Evolutionary conservation across 2,888 invertebrate genomes (phyloP), one percentile per base, ranked within the genome.

Genomic region (Platycheirus albimanus): DNA sequence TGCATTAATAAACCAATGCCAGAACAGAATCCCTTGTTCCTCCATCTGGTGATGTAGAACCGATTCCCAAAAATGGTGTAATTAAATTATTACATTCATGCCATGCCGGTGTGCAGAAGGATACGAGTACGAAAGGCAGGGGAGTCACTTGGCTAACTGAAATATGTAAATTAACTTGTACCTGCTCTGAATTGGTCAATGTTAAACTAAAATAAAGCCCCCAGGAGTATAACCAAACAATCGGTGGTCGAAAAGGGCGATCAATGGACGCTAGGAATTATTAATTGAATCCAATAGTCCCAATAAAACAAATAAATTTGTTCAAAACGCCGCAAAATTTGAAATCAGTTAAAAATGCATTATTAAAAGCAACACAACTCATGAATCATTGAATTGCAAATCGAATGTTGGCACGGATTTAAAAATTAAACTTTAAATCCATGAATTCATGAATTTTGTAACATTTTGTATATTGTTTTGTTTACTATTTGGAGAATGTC

Each of bases 161-260:
- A 75, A 75, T 67, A 75, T 75, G 67, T 30, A 51, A 67, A 75
- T 67, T 51, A n/a, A 67, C 67, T 67, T 75, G 45, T 63, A n/a
- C n/a, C n/a, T n/a, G n/a, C n/a, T n/a, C n/a, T n/a, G n/a, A n/a
- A n/a, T n/a, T n/a, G n/a, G n/a, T n/a, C n/a, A n/a, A n/a, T n/a
- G n/a, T n/a, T n/a, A n/a, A n/a, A n/a, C n/a, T n/a, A n/a, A n/a
- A n/a, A n/a, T n/a, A n/a, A n/a, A n/a, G n/a, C n/a, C n/a, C n/a
- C n/a, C n/a, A n/a, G n/a, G n/a, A n/a, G n/a, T n/a, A n/a, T n/a
- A n/a, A n/a, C n/a, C n/a, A n/a, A n/a, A n/a, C n/a, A n/a, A n/a
- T n/a, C n/a, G n/a, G n/a, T n/a, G n/a, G n/a, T n/a, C n/a, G n/a
- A n/a, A n/a, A n/a, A n/a, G n/a, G n/a, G n/a, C n/a, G n/a, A n/a